These are phyloP conservation scores for Dysidea cf. avara DNA, from an alignment of 37 sponge, comb jelly and placozoan species.

Conservation along the genomic window DNA sequence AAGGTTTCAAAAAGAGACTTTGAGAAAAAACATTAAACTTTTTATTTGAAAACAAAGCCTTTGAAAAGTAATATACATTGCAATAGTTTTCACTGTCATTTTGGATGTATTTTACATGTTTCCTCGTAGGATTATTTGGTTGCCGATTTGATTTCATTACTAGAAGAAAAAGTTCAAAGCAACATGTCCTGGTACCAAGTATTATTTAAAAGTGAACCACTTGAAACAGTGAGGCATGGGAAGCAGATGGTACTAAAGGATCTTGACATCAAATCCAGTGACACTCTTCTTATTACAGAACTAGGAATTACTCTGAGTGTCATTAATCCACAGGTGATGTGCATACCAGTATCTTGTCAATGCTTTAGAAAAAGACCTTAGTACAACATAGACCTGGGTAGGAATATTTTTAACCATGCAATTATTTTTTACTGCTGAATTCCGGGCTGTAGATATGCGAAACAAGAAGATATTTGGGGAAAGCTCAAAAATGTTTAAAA, in stretches of 20 bases:
- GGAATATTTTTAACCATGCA: too few species aligned
- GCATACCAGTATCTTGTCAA: not conserved
- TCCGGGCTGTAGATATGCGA: too few species aligned
- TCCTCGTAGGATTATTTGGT: slow-evolving; percentile 27
- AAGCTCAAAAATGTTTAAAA: too few species aligned
- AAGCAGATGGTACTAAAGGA: slow-evolving; percentile 23
- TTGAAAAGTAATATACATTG: too few species aligned
- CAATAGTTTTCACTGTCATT: too few species aligned
- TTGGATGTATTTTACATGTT: not conserved
- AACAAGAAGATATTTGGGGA: too few species aligned
- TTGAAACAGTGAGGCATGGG: slow-evolving; percentile 41
- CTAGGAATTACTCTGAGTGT: slow-evolving; percentile 44
- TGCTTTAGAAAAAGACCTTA: too few species aligned
- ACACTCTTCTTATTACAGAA: slow-evolving; percentile 49
- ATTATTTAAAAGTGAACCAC: slow-evolving; percentile 16
- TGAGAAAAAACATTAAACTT: too few species aligned
- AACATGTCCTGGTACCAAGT: slow-evolving; percentile 39
- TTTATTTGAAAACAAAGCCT: too few species aligned
- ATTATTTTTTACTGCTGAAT: too few species aligned
- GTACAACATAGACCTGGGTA: too few species aligned
- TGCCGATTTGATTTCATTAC: slow-evolving; percentile 4
- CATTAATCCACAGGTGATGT: slow-evolving; percentile 59
- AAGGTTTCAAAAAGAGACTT: too few species aligned
- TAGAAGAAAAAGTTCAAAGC: slow-evolving; percentile 13
- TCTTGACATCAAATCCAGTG: slow-evolving; percentile 23